Conservation (phyloP, 2,888 invertebrate genomes). For the Diadegma fenestrale region DNA sequence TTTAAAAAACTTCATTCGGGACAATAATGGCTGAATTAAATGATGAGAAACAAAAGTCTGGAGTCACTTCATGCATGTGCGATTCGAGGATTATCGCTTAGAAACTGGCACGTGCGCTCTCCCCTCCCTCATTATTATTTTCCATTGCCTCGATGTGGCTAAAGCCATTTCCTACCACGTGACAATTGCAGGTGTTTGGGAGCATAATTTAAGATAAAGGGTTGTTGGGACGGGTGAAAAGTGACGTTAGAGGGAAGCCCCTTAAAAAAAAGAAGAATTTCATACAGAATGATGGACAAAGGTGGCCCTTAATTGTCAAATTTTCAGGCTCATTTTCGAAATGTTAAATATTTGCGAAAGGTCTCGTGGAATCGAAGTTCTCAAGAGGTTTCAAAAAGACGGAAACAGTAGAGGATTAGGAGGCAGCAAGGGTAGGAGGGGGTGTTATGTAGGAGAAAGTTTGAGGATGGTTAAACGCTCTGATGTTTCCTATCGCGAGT, state of each 20-base stretch:
- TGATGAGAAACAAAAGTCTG: neutral
- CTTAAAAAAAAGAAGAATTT: neutral
- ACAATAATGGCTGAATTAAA: neutral
- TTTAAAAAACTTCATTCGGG: neutral
- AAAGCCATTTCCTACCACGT: constrained; percentile 82
- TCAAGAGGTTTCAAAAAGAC: constrained; percentile 44
- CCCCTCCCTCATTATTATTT: neutral
- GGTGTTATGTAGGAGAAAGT: constrained; percentile 27
- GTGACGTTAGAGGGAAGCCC: constrained; percentile 64
- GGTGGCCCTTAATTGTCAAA: neutral
- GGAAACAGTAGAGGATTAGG: constrained; percentile 13
- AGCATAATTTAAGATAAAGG: constrained; percentile 37
- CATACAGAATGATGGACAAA: neutral
- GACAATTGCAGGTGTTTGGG: constrained; percentile 78
- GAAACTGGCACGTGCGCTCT: constrained; percentile 64
- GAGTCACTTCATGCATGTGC: constrained; percentile 78
- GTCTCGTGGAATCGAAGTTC: constrained; percentile 32
- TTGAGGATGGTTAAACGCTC: constrained; percentile 44
- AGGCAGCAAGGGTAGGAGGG: neutral
- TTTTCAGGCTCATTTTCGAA: constrained; percentile 4
- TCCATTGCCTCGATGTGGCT: constrained; percentile 67
- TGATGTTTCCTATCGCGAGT: constrained; percentile 49
- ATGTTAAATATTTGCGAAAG: constrained; percentile 26
- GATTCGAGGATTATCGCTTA: constrained; percentile 72
- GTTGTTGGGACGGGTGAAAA: constrained; percentile 36